Evolutionary conservation across 2,888 invertebrate genomes (phyloP), one percentile per base, ranked within the genome.

Genomic region (Caenorhabditis wallacei): DNA sequence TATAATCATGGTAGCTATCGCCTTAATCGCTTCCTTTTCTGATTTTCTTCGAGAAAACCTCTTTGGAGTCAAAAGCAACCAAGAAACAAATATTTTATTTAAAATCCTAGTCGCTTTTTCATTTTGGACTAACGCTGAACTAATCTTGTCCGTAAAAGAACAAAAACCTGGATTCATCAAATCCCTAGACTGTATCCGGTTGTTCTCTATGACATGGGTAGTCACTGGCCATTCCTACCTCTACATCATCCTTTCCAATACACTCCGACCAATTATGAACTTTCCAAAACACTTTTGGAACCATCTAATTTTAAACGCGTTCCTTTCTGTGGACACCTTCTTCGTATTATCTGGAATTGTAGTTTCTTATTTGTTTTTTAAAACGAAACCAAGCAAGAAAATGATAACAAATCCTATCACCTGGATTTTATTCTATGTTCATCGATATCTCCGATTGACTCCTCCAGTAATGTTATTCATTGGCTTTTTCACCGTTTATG

Each of bases 401-500:
- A 57, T 78, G 20, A 74, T 84, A 0, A 84, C 43, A n/a, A 80
- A 68, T 18, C 76, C 85, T 0, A 20, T 70, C 2, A 84, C 82
- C 2, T 89, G 89, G 89, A 53, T 88, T 8, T 35, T 89, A 30
- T 87, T 85, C 74, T 89, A 89, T 43, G 85, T 88, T 40, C 89
- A 89, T 66, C 75, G 89, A 57, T 82, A 85, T 51, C 68, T 83
- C 22, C 68, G 84, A 13, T 35, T 85, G 35, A 83, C 82, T 1
- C 85, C 85, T 22, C 80, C 85, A 3, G 68, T 76, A 26, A 83
- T 83, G 72, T 24, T 85, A 5, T 84, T 82, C 43, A 82, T 84
- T 43, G 82, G 75, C 18, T 82, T 84, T 51, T 71, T 82, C 63
- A 80, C 82, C 7, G 68, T 78, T 16, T 82, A 76, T 24, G 57